These are phyloP conservation scores for Peribatodes rhomboidaria DNA, from an alignment of 2,888 invertebrate species.

Conservation along the genomic window DNA sequence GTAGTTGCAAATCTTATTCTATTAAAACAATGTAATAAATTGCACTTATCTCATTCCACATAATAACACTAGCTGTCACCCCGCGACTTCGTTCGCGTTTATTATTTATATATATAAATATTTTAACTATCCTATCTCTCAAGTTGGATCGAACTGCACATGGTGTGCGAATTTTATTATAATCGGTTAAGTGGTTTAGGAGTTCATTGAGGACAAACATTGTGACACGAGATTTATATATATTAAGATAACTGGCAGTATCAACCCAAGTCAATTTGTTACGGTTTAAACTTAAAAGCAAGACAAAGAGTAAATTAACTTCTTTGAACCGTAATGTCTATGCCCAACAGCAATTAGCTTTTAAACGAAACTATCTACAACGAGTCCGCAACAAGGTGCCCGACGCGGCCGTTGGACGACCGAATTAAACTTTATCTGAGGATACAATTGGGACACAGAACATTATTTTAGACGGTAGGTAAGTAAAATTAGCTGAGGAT, in stretches of 20 bases:
- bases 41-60: no score
- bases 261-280: neutral
- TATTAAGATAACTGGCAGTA: neutral
- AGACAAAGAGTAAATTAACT: conserved; percentile 23
- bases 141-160: no score
- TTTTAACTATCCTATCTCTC: no score
- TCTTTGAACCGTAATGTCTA: conserved; percentile 19
- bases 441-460: conserved; percentile 42
- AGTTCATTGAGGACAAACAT: no score
- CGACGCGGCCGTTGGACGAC: conserved; percentile 34
- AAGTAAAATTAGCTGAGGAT: neutral
- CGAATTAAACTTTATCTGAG: conserved; percentile 50
- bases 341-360: conserved; percentile 41
- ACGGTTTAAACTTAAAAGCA: neutral
- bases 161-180: no score
- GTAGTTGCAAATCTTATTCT: no score
- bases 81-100: no score
- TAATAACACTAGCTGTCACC: no score
- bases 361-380: conserved; percentile 43
- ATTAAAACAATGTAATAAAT: no score
- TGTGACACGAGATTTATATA: no score
- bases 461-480: neutral
- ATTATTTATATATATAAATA: no score
- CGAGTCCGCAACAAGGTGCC: conserved; percentile 44
- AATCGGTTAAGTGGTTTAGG: no score